Evolutionary conservation across 1,140 invertebrate genomes (phyloP).

Genomic region (Panagrolaimus sp.): DNA sequence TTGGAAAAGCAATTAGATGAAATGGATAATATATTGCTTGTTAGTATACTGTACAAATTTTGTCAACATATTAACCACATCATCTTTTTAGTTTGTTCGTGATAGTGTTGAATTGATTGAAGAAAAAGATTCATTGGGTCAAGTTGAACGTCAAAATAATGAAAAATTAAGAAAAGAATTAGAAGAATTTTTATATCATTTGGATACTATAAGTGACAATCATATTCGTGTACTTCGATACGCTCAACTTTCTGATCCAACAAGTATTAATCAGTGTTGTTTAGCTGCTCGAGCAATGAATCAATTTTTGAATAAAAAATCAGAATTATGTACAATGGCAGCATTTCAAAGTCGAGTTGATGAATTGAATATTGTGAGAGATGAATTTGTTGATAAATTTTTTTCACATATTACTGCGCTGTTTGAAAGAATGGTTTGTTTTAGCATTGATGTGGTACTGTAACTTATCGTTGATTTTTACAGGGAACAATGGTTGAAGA

Average conservation of each 20-base stretch:
- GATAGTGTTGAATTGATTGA: slow-evolving; percentile 70
- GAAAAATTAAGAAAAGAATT: slow-evolving; percentile 72
- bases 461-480: slow-evolving; percentile 14
- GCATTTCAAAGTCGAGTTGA: slow-evolving; percentile 39
- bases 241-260: slow-evolving; percentile 70
- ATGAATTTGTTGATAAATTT: slow-evolving; percentile 41
- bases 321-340: slow-evolving; percentile 51
- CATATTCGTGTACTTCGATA: slow-evolving; percentile 68
- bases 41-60: slow-evolving; percentile 25
- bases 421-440: slow-evolving; percentile 41
- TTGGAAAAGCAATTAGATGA: slow-evolving; percentile 59
- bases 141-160: slow-evolving; percentile 78
- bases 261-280: slow-evolving; percentile 72
- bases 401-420: slow-evolving; percentile 38
- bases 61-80: not conserved
- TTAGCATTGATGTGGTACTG: not conserved
- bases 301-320: slow-evolving; percentile 70
- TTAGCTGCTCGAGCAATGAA: slow-evolving; percentile 73
- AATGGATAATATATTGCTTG: slow-evolving; percentile 59
- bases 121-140: slow-evolving; percentile 80
- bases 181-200: slow-evolving; percentile 64
- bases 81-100: slow-evolving; percentile 59
- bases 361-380: slow-evolving; percentile 21
- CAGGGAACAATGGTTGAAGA: slow-evolving; percentile 32
- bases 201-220: slow-evolving; percentile 30